Percentiles rank a stretch among this genome's conserved stretches.
These are phyloP conservation scores for Ginglymostoma cirratum DNA, from an alignment of 2,113 vertebrate species.

Conservation along the genomic window DNA sequence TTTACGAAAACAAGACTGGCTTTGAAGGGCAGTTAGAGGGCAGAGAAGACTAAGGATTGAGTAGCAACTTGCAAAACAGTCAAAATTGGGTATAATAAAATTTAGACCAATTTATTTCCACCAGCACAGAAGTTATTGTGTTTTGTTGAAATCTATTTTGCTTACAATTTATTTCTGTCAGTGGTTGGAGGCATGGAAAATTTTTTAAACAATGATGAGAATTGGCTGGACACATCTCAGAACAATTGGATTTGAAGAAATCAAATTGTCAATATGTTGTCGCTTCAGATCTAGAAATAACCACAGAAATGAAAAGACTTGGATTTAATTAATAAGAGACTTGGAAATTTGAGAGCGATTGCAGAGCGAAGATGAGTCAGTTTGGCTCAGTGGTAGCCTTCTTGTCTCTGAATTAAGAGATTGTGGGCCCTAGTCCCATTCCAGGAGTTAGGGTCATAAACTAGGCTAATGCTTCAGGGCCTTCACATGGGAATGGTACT, in stretches of 20 bases:
- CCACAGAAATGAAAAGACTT: neutral
- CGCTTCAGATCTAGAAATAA: neutral
- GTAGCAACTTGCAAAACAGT: neutral
- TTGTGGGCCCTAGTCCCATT: neutral
- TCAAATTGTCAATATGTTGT: neutral
- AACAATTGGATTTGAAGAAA: neutral
- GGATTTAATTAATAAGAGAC: neutral
- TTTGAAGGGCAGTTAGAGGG: neutral
- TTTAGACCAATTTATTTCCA: neutral
- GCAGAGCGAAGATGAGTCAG: neutral
- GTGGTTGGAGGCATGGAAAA: neutral
- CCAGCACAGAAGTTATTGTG: neutral
- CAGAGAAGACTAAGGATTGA: neutral
- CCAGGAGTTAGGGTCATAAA: neutral
- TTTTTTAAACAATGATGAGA: neutral
- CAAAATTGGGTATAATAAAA: neutral
- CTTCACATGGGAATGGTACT: too few relatives aligned
- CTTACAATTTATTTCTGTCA: neutral
- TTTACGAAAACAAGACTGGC: neutral
- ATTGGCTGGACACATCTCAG: neutral
- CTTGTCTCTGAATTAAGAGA: neutral
- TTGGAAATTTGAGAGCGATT: neutral
- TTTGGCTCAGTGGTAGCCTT: neutral
- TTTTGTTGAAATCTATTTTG: neutral
- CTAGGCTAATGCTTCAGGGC: neutral